These are phyloP conservation scores for Periparus ater DNA, from an alignment of 2,797 vertebrate genomes.

Conservation along the genomic window DNA sequence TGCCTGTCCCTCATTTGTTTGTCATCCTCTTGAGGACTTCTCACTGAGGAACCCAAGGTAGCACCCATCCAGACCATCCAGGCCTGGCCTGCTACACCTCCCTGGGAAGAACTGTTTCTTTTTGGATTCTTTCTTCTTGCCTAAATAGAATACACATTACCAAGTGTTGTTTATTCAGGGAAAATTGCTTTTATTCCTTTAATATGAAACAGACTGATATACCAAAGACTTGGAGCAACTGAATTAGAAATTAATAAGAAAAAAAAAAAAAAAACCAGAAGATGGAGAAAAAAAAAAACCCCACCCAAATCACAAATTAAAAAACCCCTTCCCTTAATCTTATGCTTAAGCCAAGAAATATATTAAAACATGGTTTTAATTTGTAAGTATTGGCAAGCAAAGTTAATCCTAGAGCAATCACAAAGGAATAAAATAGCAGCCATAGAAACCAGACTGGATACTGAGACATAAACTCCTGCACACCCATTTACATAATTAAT, in stretches of 20 bases:
- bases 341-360: conserved; percentile 15
- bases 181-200: not conserved
- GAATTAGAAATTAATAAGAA: not conserved
- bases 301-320: not conserved
- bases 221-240: not conserved
- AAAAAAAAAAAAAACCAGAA: not conserved
- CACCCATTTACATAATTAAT: not conserved
- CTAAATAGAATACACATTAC: not conserved
- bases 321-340: not conserved
- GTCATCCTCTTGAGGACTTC: no score
- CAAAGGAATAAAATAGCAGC: conserved; percentile 5
- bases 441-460: conserved; percentile 9
- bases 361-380: conserved; percentile 25
- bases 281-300: not conserved
- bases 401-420: conserved; percentile 5
- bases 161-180: not conserved
- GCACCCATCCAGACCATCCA: no score
- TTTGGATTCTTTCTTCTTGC: not conserved
- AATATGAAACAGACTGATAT: not conserved
- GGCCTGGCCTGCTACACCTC: not conserved
- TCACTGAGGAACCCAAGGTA: no score
- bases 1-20: no score
- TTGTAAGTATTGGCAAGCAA: conserved; percentile 19
- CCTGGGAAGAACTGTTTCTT: not conserved
- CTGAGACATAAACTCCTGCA: not conserved